phyloP scores from a whole-genome alignment of 2,888 invertebrate species.

The Machimus rusticus region DNA sequence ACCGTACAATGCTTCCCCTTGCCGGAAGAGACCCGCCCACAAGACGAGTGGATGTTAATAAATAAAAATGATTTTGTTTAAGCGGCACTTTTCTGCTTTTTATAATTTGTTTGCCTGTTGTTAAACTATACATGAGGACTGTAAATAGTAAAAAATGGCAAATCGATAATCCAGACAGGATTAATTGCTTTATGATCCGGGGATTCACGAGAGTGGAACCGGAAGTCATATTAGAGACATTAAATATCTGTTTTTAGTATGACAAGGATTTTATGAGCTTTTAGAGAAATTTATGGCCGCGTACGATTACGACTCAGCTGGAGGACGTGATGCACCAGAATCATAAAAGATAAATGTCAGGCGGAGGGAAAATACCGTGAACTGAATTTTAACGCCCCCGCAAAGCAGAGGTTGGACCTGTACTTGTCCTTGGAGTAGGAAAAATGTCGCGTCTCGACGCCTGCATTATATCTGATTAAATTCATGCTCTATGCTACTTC shows the following conservation, averaged over 20 bases:
- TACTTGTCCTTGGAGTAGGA: neutral
- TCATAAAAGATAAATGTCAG: neutral
- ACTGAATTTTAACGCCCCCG: neutral
- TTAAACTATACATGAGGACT: neutral
- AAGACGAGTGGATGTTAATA: neutral
- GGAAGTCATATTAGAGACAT: neutral
- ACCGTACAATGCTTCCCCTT: neutral
- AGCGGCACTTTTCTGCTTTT: neutral
- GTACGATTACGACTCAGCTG: neutral
- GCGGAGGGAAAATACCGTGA: neutral
- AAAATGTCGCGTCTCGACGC: neutral
- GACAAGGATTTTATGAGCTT: neutral
- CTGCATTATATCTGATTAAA: neutral
- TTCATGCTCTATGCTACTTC: neutral
- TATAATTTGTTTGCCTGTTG: neutral
- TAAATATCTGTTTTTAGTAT: neutral
- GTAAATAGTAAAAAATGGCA: neutral
- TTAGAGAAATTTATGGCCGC: neutral
- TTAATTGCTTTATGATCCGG: neutral
- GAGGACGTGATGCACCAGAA: neutral
- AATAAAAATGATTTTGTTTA: neutral
- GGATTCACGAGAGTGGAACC: neutral
- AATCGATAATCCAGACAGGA: neutral
- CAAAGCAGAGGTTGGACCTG: neutral
- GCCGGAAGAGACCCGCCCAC: neutral